Evolutionary conservation across 2,113 vertebrate species (phyloP), one percentile per base, ranked within the genome.

Genomic region (Benitochromis conjunctus): DNA sequence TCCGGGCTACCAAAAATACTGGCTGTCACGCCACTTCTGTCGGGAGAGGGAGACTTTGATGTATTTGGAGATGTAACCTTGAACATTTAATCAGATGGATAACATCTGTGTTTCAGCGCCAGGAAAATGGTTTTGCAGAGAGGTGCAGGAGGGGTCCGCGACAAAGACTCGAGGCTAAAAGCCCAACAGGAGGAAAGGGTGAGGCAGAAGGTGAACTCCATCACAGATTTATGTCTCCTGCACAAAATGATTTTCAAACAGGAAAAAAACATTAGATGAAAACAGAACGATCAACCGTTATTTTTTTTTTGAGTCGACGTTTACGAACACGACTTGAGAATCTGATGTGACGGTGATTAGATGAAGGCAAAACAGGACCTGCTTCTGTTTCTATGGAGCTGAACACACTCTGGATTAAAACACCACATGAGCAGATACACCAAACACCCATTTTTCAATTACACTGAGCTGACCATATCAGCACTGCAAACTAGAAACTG

Each of bases 41-140:
- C 62, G 14, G 88, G 80, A 86, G 89, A 91, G 80, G 77, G 69
- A 83, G 85, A 91, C 94, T 91, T 92, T 92, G 94, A 96, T 94
- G 92, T 90, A 94, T 95, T 91, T 90, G 84, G 86, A 93, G 91
- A 91, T 91, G 85, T 94, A 94, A 95, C 94, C 94, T 96, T 94
- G 92, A 94, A 91, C 88, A 79, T 89, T 94, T 91, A 94, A 94
- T 95, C 91, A 95, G 93, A 95, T 89, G 92, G 91, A 95, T 94
- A 94, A 94, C 95, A 94, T 94, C 93, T 92, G 92, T 90, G 91
- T 94, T 94, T 93, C 89, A 89, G 87, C 81, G 78, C 82, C 91
- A 91, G 91, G 86, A 85, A 95, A 93, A 94, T 89, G 89, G 82
- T 92, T 93, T 87, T 89, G 91, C 76, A 69, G 89, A 86, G 85